Evolutionary conservation across 1,140 invertebrate species (phyloP), one percentile per base, ranked within the genome.

Genomic region (Psix sp.): DNA sequence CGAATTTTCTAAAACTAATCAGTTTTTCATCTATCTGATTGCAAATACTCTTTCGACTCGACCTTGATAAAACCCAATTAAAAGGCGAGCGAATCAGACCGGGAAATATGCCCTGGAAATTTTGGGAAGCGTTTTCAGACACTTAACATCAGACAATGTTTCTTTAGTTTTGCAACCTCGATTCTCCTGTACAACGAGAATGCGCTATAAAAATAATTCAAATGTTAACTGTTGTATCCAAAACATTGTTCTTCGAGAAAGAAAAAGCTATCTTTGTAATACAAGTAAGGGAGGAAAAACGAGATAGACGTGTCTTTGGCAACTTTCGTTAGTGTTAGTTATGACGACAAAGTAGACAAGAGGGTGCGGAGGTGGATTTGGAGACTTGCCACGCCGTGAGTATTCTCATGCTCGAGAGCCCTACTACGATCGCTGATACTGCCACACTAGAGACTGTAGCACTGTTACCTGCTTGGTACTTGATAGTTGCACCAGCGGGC

Each of bases 371-470:
- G 63, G 63, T 57, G 74, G 80, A 82, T 85, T 85, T 87, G 84
- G 84, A 87, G 81, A 75, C 80, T 73, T 85, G 84, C 84, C 84
- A 86, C 78, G 79, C 80, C 52, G 76, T 72, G 77, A 85, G 79
- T 76, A 83, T 83, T 77, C 82, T 86, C 73, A 63, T 79, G 70
- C 78, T 84, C 78, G 76, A 86, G 85, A 76, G 82, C 83, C 77
- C 85, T 87, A 86, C 84, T 82, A 52, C 80, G 83, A 87, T 86
- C 84, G 82, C 82, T 82, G 84, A 87, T 86, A 86, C 82, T 51
- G 54, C 65, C 74, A 82, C 81, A 81, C 82, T 84, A 82, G 70
- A 85, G 65, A 68, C 71, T 67, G 71, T 76, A 77, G 54, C 38
- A 49, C 63, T 51, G 52, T 67, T 57, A 54, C 39, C 45, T 65